Conservation (phyloP, 1,140 invertebrate genomes). For the Galleria mellonella region DNA sequence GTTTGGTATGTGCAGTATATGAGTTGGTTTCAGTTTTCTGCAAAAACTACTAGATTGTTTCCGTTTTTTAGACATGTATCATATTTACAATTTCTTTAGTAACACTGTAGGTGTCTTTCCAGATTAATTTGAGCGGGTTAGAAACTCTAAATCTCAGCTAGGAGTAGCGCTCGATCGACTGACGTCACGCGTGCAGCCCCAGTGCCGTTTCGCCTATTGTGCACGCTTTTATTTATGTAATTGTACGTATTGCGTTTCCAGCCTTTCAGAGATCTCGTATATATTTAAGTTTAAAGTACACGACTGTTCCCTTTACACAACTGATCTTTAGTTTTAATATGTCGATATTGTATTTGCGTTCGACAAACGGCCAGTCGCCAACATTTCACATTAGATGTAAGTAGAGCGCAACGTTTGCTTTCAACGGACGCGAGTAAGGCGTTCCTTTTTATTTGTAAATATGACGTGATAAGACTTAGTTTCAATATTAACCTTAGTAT, state of each 20-base stretch:
- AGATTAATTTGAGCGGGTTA: no score
- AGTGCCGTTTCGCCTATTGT: constrained; percentile 10
- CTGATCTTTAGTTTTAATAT: constrained; percentile 46
- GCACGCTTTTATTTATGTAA: constrained; percentile 45
- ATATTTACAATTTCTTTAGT: no score
- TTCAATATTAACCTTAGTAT: constrained; percentile 34
- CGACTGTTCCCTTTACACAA: constrained; percentile 51
- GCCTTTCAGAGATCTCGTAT: constrained; percentile 73
- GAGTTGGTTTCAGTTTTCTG: no score
- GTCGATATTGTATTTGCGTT: constrained; percentile 20
- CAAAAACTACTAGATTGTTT: no score
- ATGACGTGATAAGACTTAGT: constrained; percentile 38
- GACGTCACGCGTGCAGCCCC: no score
- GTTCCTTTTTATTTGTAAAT: constrained; percentile 29
- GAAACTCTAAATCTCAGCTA: no score
- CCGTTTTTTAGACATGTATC: no score
- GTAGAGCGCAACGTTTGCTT: not conserved
- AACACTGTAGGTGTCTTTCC: no score
- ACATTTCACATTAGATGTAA: constrained; percentile 1
- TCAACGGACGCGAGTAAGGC: not conserved
- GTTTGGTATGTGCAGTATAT: no score
- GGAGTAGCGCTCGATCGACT: no score
- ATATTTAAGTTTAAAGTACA: constrained; percentile 60
- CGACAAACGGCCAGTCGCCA: constrained; percentile 30
- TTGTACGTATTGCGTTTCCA: constrained; percentile 66